Evolutionary conservation across 2,113 vertebrate genomes (phyloP).

Genomic region (Pimephales promelas): DNA sequence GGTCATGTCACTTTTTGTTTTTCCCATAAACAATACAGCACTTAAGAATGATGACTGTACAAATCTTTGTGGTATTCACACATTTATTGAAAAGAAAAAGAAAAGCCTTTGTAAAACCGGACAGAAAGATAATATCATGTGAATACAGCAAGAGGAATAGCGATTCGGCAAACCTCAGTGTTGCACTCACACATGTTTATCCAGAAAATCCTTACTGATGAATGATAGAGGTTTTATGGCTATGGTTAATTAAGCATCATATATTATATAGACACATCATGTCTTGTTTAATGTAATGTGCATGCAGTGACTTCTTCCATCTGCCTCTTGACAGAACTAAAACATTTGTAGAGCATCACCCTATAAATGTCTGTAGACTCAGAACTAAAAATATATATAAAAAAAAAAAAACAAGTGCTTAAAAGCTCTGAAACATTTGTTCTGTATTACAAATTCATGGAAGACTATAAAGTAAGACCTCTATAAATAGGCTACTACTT

Average conservation of each 20-base stretch:
- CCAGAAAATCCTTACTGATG: background rate
- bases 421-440: slow-evolving; percentile 17
- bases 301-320: background rate
- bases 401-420: too few relatives aligned
- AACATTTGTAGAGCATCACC: background rate
- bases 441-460: background rate
- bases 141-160: background rate
- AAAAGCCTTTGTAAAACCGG: background rate
- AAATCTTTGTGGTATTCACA: background rate
- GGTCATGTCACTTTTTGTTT: background rate
- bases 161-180: slow-evolving; percentile 8
- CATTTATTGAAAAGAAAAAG: background rate
- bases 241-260: background rate
- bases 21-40: background rate
- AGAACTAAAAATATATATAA: slow-evolving; percentile 5
- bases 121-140: background rate
- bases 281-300: background rate
- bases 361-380: background rate
- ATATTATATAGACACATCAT: background rate
- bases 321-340: background rate
- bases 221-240: background rate
- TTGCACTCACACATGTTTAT: background rate
- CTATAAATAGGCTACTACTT: background rate
- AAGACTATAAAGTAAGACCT: background rate
- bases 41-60: background rate